Evolutionary conservation across 2,113 vertebrate species (phyloP).

Genomic region (Pituophis catenifer): DNA sequence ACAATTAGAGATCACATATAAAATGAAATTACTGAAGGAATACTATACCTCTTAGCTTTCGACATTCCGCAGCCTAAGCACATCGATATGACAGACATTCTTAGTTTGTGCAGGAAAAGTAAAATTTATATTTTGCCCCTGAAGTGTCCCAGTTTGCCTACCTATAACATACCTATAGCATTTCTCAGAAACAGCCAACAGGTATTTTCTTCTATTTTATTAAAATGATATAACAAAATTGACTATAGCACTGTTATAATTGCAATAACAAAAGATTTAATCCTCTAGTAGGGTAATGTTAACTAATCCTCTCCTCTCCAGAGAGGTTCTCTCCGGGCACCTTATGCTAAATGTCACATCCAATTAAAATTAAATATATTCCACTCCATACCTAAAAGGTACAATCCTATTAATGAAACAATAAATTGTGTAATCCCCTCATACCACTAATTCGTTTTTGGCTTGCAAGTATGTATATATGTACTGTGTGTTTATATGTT

Average conservation of each 20-base stretch:
- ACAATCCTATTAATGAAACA: background rate
- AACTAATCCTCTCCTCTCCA: constrained; percentile 62
- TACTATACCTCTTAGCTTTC: constrained; percentile 72
- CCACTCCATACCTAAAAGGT: background rate
- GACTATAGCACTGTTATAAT: constrained; percentile 53
- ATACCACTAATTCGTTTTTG: background rate
- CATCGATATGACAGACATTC: constrained; percentile 74
- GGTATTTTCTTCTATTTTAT: constrained; percentile 18
- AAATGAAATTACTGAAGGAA: constrained; percentile 18
- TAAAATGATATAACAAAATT: constrained; percentile 46
- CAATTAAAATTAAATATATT: constrained; percentile 67
- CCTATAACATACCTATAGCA: constrained; percentile 45
- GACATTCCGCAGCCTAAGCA: constrained; percentile 74
- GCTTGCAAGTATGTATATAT: background rate
- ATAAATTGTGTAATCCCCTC: background rate
- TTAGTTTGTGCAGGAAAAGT: constrained; percentile 50
- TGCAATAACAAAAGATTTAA: constrained; percentile 67
- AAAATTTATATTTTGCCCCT: background rate
- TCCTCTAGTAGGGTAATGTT: constrained; percentile 68
- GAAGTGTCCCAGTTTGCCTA: constrained; percentile 31
- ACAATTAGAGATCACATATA: background rate
- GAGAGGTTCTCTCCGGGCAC: constrained; percentile 71
- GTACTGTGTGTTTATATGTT: background rate
- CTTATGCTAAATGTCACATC: constrained; percentile 77
- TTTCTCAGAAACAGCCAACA: constrained; percentile 8